Percentiles rank a stretch among this genome's conserved stretches.
Conservation (phyloP, 1,140 invertebrate species). For the Caerostris darwini region DNA sequence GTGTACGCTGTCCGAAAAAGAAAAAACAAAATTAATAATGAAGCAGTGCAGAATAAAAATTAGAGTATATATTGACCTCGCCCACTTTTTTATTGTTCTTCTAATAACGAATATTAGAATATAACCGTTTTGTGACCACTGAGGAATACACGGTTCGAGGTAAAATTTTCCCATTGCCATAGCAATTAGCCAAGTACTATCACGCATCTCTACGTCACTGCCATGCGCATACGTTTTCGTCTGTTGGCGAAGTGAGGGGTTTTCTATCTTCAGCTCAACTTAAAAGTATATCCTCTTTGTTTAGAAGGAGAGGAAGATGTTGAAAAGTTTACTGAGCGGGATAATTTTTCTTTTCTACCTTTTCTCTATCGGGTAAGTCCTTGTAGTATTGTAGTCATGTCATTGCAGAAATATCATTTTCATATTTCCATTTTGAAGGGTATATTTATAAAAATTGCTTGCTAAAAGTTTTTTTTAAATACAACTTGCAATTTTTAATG, state of each 20-base stretch:
- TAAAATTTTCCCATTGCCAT: conserved; percentile 48
- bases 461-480: too few relatives aligned
- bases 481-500: too few relatives aligned
- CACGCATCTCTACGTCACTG: conserved; percentile 26
- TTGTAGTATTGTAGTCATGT: too few relatives aligned
- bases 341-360: conserved; percentile 61
- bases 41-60: not conserved
- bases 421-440: too few relatives aligned
- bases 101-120: conserved; percentile 63
- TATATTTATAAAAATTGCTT: too few relatives aligned
- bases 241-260: not conserved
- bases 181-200: conserved; percentile 61
- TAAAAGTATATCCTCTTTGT: conserved; percentile 44
- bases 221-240: not conserved
- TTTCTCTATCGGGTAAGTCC: conserved; percentile 49
- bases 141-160: conserved; percentile 5
- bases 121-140: conserved; percentile 16
- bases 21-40: too few relatives aligned
- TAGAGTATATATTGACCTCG: not conserved
- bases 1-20: too few relatives aligned
- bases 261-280: conserved; percentile 74
- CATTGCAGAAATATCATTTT: too few relatives aligned
- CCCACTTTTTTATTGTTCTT: conserved; percentile 1
- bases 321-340: conserved; percentile 61
- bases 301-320: conserved; percentile 67